Conservation (phyloP, 2,797 vertebrate genomes). For the Pseudocheirus occidentalis region DNA sequence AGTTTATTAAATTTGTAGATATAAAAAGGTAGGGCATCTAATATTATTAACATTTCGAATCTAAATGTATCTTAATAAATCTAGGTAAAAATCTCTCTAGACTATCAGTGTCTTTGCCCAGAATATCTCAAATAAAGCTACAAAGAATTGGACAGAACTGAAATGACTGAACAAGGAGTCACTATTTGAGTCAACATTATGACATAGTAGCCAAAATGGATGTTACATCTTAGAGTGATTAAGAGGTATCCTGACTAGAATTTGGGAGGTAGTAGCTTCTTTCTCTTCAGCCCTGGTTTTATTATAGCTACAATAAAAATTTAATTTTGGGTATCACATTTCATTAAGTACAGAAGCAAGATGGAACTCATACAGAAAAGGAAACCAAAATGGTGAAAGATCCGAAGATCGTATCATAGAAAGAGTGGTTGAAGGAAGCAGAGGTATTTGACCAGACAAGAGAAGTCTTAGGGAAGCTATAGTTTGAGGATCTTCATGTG, state of each 20-base stretch:
- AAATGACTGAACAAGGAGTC: not conserved
- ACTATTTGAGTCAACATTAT: not conserved
- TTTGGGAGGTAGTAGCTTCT: not conserved
- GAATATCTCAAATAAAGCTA: not conserved
- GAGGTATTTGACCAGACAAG: not conserved
- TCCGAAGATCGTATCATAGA: not conserved
- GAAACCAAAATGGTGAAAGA: not conserved
- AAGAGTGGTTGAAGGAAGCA: not conserved
- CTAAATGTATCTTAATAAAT: not conserved
- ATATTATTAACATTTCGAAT: not conserved
- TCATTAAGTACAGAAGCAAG: not conserved
- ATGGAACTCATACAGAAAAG: not conserved
- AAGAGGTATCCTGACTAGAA: not conserved
- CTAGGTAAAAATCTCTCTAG: not conserved
- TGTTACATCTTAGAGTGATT: not conserved
- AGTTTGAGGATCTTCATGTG: not conserved
- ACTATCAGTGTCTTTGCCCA: not conserved
- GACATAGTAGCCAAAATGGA: not conserved
- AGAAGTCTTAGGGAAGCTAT: not conserved
- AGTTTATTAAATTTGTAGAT: not conserved
- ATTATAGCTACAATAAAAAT: not conserved
- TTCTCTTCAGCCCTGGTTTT: not conserved
- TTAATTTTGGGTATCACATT: not conserved
- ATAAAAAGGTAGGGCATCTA: not conserved
- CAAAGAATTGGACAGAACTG: not conserved